Evolutionary conservation across 2,888 invertebrate genomes (phyloP).

Genomic region (Leucozona laternaria): DNA sequence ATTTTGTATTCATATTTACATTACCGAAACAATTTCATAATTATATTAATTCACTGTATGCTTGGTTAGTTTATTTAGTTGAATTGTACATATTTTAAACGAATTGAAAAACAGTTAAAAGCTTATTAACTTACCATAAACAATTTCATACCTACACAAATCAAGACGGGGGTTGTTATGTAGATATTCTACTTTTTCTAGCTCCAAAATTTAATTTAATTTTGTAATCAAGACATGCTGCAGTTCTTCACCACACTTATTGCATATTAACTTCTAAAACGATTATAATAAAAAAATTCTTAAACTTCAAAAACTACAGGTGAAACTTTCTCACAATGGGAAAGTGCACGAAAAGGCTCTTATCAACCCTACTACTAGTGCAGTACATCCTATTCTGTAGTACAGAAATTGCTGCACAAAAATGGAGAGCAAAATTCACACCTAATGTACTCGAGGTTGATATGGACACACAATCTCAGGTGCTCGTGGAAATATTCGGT

Average conservation of each 20-base stretch:
- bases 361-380: conserved; percentile 3
- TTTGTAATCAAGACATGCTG: background rate
- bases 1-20: no score
- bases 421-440: conserved; percentile 79
- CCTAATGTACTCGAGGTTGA: conserved; percentile 77
- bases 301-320: background rate
- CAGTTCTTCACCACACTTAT: background rate
- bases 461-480: conserved; percentile 77
- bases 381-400: conserved; percentile 22
- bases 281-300: background rate
- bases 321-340: conserved; percentile 59
- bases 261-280: background rate
- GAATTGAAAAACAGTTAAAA: no score
- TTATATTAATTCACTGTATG: no score
- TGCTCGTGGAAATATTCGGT: conserved; percentile 77
- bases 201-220: background rate
- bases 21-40: no score
- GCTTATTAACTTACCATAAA: background rate
- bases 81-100: no score
- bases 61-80: no score
- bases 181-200: background rate
- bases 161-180: no score
- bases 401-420: background rate
- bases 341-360: conserved; percentile 15
- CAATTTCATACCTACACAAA: no score